Base-by-base conservation (phyloP, 2,888 invertebrate species). In the Dysmachus trigonus region DNA sequence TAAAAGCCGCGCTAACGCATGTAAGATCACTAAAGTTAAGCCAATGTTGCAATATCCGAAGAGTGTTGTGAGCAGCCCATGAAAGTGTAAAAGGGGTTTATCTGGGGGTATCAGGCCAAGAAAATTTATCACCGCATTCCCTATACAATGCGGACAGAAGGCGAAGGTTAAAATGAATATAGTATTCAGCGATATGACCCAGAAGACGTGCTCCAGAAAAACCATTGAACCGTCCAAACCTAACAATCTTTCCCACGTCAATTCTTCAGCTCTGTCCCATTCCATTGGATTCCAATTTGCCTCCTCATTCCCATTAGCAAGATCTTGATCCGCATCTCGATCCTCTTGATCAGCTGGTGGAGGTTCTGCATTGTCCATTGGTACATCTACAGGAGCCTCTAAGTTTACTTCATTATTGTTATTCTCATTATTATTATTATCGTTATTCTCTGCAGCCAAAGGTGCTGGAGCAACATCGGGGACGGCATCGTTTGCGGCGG, bases 221-320 rank as follows among this genome's bases (percentile, higher is more conserved):
- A 98, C 96, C 89, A 99, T 94, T 0, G 99, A 99, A 0, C 99
- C 99, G 92, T 99, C 99, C 10, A 99, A 92, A 0, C 99, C 99
- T 0, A 99, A 93, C 6, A 99, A 93, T 88, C 98, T 94, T 91
- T 99, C 99, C 99, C 99, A 99, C 0, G 99, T 99, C 33, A 99
- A 93, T 91, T 99, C 99, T 90, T 99, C 99, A 0, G 98, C 98
- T 88, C 98, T 94, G 91, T 99, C 99, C 98, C 98, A 99, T 90
- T 99, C 99, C 94, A 99, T 98, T 0, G 98, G 98, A 92, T 99
- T 99, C 98, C 99, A 99, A 90, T 98, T 98, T n/a, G 91, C 96
- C 89, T 96, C 96, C 90, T 96, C 96, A 4, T 95, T 95, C 41
- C 93, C 95, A 88, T 94, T 89, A 91, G 33, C 94, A 92, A 89